Evolutionary conservation across 2,797 vertebrate species (phyloP).

Genomic region (Muraenolepis orangiensis): DNA sequence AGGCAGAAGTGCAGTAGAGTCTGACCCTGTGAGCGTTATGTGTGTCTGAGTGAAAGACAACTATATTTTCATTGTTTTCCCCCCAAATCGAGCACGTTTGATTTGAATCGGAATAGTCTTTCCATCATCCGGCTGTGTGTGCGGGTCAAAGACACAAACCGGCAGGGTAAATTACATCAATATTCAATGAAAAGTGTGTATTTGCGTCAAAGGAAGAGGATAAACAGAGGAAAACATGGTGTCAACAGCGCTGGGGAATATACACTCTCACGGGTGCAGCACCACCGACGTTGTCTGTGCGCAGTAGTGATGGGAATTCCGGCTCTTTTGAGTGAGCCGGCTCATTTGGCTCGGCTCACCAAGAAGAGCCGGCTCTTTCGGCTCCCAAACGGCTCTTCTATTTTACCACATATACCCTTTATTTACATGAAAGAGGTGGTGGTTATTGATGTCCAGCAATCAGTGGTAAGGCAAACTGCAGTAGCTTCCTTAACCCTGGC

Average conservation of each 20-base stretch:
- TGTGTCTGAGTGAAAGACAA: not conserved
- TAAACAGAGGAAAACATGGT: not conserved
- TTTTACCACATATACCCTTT: too few relatives aligned
- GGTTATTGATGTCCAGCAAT: too few relatives aligned
- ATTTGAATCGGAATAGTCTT: not conserved
- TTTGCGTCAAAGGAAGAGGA: not conserved
- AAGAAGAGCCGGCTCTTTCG: too few relatives aligned
- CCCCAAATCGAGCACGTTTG: not conserved
- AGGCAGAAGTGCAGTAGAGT: not conserved
- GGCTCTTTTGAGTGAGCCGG: too few relatives aligned
- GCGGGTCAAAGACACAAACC: not conserved
- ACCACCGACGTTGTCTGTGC: too few relatives aligned
- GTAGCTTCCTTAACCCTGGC: too few relatives aligned
- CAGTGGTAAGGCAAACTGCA: too few relatives aligned
- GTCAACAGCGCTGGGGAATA: not conserved
- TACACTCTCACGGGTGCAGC: too few relatives aligned
- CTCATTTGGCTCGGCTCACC: too few relatives aligned
- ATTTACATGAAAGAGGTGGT: too few relatives aligned
- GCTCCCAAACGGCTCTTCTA: too few relatives aligned
- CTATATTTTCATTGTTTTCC: not conserved
- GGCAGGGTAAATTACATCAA: not conserved
- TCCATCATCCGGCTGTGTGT: not conserved
- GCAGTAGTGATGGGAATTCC: too few relatives aligned
- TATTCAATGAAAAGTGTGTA: not conserved
- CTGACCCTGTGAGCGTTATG: not conserved